A percentile compares a stretch with the other conserved stretches of the same genome.
Conservation (phyloP, 1,140 invertebrate genomes). For the Pissodes strobi region DNA sequence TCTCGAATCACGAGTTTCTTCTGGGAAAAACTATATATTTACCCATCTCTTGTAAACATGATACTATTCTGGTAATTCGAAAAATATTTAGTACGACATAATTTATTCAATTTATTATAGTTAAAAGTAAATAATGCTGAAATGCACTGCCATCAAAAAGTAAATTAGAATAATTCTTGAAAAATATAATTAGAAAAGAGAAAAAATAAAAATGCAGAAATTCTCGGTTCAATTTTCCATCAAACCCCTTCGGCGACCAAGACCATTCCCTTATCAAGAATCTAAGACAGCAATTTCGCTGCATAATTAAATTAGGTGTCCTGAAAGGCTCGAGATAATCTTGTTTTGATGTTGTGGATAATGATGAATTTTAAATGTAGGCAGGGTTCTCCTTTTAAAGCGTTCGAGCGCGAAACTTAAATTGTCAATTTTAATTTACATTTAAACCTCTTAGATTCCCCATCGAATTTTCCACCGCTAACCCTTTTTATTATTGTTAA, state of each 20-base stretch:
- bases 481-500: too few species aligned
- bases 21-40: too few species aligned
- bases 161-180: too few species aligned
- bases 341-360: constrained; percentile 39
- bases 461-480: constrained; percentile 28
- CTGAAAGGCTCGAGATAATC: constrained; percentile 40
- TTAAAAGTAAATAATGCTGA: too few species aligned
- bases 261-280: constrained; percentile 38
- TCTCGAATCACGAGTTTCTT: too few species aligned
- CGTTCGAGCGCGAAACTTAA: constrained; percentile 28
- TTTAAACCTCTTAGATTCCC: constrained; percentile 20
- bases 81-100: too few species aligned
- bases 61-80: too few species aligned
- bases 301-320: constrained; percentile 39
- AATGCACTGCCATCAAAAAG: too few species aligned
- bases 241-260: constrained; percentile 25
- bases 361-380: constrained; percentile 40
- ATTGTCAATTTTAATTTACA: constrained; percentile 39
- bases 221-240: constrained; percentile 22
- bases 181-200: too few species aligned
- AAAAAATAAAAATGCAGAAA: too few species aligned
- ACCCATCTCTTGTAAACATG: too few species aligned
- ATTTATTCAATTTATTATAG: too few species aligned
- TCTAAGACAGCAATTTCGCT: constrained; percentile 39
- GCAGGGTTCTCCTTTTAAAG: constrained; percentile 30